Conservation (phyloP, 2,888 invertebrate species). For the Heliconius ethilla region DNA sequence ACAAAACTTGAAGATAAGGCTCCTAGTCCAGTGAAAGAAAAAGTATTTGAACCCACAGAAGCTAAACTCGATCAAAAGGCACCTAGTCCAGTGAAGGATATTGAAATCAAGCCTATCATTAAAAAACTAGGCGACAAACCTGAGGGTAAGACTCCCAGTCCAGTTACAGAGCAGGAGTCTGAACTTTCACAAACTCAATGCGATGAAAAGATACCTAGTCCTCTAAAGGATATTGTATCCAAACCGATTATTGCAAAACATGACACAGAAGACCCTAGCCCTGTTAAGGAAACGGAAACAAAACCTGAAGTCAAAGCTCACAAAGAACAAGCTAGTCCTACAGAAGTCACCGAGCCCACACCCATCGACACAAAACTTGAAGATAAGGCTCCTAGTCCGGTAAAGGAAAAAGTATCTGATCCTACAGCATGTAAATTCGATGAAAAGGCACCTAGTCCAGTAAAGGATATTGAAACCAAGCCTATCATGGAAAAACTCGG, state of each 20-base stretch:
- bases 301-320: conserved; percentile 13
- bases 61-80: conserved; percentile 28
- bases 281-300: not conserved
- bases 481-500: not conserved
- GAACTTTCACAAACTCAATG: not conserved
- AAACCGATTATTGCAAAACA: not conserved
- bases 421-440: not conserved
- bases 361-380: not conserved
- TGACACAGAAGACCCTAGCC: not conserved
- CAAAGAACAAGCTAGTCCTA: conserved; percentile 29
- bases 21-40: conserved; percentile 1
- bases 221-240: not conserved
- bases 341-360: not conserved
- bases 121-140: not conserved
- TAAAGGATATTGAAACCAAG: not conserved
- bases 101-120: not conserved
- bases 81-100: conserved; percentile 7
- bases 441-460: conserved; percentile 12
- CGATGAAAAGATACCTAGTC: not conserved
- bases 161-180: not conserved
- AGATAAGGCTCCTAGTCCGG: conserved; percentile 41
- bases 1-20: not conserved
- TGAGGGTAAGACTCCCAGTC: conserved; percentile 28
- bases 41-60: not conserved
- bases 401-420: conserved; percentile 27